Conservation (phyloP, 1,140 invertebrate species). For the Luehdorfia chinensis region DNA sequence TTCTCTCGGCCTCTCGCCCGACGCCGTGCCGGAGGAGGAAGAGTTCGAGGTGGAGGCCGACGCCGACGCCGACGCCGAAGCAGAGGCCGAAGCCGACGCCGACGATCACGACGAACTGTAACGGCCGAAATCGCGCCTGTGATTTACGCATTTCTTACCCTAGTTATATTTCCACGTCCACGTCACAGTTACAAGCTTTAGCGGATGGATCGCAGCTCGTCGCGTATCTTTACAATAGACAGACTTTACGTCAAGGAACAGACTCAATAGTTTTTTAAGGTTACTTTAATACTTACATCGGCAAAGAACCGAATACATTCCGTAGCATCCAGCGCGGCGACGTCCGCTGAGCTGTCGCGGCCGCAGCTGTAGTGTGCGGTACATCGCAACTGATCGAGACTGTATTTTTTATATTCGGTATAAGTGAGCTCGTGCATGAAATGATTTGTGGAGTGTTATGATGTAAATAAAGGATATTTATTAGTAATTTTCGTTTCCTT, state of each 20-base stretch:
- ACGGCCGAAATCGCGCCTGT: constrained; percentile 16
- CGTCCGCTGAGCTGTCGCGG: too few relatives aligned
- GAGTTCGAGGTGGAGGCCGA: constrained; percentile 22
- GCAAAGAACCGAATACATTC: too few relatives aligned
- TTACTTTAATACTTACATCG: too few relatives aligned
- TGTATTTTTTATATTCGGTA: constrained; percentile 22
- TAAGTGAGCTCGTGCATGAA: constrained; percentile 24
- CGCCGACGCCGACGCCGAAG: constrained; percentile 27
- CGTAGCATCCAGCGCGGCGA: too few relatives aligned
- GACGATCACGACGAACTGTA: constrained; percentile 39
- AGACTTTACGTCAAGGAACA: too few relatives aligned
- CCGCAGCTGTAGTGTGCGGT: background rate
- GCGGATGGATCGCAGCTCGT: too few relatives aligned
- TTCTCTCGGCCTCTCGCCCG: constrained; percentile 46
- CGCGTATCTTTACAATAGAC: too few relatives aligned
- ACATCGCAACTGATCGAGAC: background rate
- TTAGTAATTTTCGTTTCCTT: too few relatives aligned
- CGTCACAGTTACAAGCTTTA: too few relatives aligned
- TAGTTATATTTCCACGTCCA: too few relatives aligned
- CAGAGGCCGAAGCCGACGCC: constrained; percentile 23
- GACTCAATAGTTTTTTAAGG: too few relatives aligned
- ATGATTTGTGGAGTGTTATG: constrained; percentile 1
- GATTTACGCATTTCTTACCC: constrained; percentile 1
- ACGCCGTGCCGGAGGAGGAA: constrained; percentile 33
- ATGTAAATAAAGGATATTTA: constrained; percentile 48